Conservation (phyloP, 2,113 vertebrate species). For the Erpornis zantholeuca region DNA sequence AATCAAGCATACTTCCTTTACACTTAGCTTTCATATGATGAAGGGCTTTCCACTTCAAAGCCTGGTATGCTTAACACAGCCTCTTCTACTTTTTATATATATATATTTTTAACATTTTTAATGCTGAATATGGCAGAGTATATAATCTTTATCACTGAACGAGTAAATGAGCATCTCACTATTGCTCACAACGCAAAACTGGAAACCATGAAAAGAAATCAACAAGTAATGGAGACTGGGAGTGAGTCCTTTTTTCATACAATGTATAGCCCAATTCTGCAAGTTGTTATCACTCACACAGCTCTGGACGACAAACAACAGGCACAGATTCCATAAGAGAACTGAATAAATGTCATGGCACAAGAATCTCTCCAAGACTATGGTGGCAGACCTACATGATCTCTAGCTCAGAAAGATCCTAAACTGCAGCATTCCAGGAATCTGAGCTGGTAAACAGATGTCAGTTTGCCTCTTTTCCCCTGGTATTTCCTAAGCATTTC, state of each 20-base stretch:
- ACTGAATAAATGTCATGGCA: not conserved
- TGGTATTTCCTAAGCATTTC: not conserved
- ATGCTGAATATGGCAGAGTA: not conserved
- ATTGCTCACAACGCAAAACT: not conserved
- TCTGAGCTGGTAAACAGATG: too few relatives aligned
- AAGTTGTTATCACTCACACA: not conserved
- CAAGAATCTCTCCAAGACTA: not conserved
- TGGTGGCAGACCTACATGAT: rapidly evolving
- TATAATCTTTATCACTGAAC: not conserved
- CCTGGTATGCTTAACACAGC: not conserved
- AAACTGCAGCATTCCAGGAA: not conserved
- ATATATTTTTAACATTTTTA: not conserved
- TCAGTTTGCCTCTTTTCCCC: not conserved
- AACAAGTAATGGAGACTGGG: not conserved
- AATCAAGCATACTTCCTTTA: not conserved
- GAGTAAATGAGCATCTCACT: not conserved
- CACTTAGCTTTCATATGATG: not conserved
- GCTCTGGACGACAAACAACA: not conserved
- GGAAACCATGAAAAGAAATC: not conserved
- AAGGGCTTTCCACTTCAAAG: not conserved
- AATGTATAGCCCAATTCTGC: not conserved
- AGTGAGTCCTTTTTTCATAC: not conserved
- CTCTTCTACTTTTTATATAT: not conserved
- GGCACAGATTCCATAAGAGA: not conserved
- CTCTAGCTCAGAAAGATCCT: not conserved